Base-by-base conservation (phyloP, 2,888 invertebrate genomes). In the Drosophila percnosoma region DNA sequence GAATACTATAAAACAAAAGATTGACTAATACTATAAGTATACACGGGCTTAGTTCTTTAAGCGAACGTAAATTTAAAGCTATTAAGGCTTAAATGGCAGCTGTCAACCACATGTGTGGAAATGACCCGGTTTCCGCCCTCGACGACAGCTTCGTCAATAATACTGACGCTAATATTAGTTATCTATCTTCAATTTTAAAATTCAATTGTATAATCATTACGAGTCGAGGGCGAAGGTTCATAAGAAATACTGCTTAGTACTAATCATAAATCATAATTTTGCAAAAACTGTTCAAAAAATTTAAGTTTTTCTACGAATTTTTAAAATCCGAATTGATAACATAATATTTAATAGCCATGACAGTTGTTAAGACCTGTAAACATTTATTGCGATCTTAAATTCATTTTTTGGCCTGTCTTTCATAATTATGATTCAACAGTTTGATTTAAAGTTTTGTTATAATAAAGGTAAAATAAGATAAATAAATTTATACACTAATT, bases 21-120 rank as follows among this genome's bases (percentile, higher is more conserved):
- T 52, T 36, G 36, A 52, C 36, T 66, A 66, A 52, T 57, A 5
- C 33, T 10, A 15, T 4, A 24, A 15, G 45, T 29, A 33, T 21
- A 52, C 27, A 11, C 5, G 15, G 11, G 3, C 2, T 5, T 5
- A 27, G 4, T 31, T 53, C 13, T 31, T 31, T 1, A 24, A 54
- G 18, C 18, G 18, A 40, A 15, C 24, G 4, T 21, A 18, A 31
- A 45, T 33, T 31, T 8, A 6, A n/a, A 27, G 18, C 27, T 33
- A 4, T n/a, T 34, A 0, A 11, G 0, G 5, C 15, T 24, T 15
- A 4, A 15, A 15, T 45, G 21, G 4, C 21, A 45, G 45, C 45
- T 24, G 15, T 15, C 0, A 15, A 45, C 7, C 4, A n/a, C 10
- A n/a, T 40, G 2, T 4, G 10, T 4, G 18, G 1, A 10, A n/a